These are phyloP conservation scores for Tapirus terrestris DNA, from an alignment of 2,113 vertebrate species.

Conservation along the genomic window DNA sequence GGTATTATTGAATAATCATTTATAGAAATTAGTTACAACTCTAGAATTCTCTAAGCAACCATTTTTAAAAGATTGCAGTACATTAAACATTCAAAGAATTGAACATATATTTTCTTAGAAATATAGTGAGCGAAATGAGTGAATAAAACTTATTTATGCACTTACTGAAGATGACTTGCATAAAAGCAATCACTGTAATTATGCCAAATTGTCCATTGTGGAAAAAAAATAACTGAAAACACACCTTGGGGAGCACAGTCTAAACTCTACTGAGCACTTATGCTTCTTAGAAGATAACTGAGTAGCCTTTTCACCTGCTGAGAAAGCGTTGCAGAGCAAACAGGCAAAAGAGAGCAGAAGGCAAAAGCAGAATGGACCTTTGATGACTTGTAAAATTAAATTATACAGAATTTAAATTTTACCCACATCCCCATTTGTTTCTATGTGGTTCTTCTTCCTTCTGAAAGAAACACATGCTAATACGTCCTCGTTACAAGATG, in stretches of 20 bases:
- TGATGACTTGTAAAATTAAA: background rate
- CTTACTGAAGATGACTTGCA: background rate
- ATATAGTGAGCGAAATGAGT: background rate
- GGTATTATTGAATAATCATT: background rate
- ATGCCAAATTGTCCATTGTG: background rate
- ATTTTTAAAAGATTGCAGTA: background rate
- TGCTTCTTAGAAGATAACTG: background rate
- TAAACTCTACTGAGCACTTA: background rate
- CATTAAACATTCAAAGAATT: background rate
- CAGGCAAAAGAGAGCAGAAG: background rate
- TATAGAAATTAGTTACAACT: background rate
- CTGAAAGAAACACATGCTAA: background rate
- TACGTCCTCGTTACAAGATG: background rate
- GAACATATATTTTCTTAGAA: background rate
- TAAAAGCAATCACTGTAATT: constrained; percentile 1
- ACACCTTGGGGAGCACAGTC: background rate
- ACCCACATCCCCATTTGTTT: background rate
- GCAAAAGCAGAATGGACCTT: background rate
- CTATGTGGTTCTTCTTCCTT: background rate
- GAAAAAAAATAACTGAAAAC: background rate
- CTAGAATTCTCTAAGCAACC: background rate
- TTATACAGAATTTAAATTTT: background rate
- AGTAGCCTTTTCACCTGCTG: background rate
- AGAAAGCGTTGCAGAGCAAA: background rate
- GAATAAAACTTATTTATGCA: background rate